Evolutionary conservation across 2,113 vertebrate species (phyloP).

Genomic region (Equus quagga): DNA sequence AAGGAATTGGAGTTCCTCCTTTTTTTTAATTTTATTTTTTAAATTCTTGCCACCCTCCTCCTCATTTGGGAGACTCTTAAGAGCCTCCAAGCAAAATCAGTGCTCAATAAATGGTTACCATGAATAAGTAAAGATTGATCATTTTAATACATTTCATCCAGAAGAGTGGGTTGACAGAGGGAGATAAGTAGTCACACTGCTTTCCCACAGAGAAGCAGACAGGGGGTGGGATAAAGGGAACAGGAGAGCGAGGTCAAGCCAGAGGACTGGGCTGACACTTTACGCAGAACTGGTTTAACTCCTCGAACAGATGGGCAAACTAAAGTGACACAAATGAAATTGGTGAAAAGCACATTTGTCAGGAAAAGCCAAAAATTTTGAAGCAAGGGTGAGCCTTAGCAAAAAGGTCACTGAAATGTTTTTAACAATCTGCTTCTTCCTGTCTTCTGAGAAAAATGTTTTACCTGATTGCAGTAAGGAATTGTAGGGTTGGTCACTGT

Average conservation of each 20-base stretch:
- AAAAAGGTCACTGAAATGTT: neutral
- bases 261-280: neutral
- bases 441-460: neutral
- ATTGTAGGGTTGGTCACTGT: neutral
- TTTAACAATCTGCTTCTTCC: neutral
- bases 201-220: neutral
- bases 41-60: neutral
- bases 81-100: neutral
- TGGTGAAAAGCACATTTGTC: neutral
- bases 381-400: neutral
- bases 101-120: neutral
- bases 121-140: neutral
- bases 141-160: neutral
- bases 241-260: neutral
- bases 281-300: neutral
- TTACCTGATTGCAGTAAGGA: neutral
- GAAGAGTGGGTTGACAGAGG: neutral
- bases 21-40: neutral
- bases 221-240: fast-evolving
- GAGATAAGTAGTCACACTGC: neutral
- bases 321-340: neutral
- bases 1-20: neutral
- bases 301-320: neutral
- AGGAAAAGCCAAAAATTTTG: neutral
- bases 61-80: neutral